These are phyloP conservation scores for Cordilura impudica DNA, from an alignment of 2,888 invertebrate genomes.

Conservation along the genomic window DNA sequence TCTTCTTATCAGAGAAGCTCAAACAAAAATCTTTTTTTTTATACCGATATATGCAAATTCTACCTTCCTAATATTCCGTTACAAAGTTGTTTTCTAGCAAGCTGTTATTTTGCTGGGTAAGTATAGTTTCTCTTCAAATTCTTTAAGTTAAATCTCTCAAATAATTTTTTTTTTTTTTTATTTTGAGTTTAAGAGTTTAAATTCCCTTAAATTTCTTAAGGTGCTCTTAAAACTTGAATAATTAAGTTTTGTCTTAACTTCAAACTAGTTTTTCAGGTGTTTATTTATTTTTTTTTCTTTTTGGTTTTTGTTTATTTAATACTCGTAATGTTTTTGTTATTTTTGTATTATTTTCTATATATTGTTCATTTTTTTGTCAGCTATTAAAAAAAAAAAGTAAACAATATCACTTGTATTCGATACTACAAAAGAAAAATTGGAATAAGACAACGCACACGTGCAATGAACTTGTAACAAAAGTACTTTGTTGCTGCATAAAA, in stretches of 20 bases:
- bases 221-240: neutral
- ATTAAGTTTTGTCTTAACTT: conserved; percentile 1
- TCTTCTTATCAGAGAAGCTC: too few species aligned
- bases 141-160: neutral
- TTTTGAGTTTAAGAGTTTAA: neutral
- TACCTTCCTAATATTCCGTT: too few species aligned
- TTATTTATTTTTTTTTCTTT: conserved; percentile 29
- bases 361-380: conserved; percentile 25
- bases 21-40: too few species aligned
- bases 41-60: too few species aligned
- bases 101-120: too few species aligned
- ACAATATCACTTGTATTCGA: conserved; percentile 51
- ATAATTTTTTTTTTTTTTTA: neutral
- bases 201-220: neutral
- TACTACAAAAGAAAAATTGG: conserved; percentile 20
- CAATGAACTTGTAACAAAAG: conserved; percentile 54
- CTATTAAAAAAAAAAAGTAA: conserved; percentile 50
- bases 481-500: neutral
- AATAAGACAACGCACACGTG: conserved; percentile 53
- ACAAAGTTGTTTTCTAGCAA: too few species aligned
- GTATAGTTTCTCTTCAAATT: neutral
- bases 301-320: neutral
- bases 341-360: neutral
- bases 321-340: conserved; percentile 3
- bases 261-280: conserved; percentile 62